These are phyloP conservation scores for Lasioglossum marginatum DNA, from an alignment of 2,888 invertebrate species.

Conservation along the genomic window DNA sequence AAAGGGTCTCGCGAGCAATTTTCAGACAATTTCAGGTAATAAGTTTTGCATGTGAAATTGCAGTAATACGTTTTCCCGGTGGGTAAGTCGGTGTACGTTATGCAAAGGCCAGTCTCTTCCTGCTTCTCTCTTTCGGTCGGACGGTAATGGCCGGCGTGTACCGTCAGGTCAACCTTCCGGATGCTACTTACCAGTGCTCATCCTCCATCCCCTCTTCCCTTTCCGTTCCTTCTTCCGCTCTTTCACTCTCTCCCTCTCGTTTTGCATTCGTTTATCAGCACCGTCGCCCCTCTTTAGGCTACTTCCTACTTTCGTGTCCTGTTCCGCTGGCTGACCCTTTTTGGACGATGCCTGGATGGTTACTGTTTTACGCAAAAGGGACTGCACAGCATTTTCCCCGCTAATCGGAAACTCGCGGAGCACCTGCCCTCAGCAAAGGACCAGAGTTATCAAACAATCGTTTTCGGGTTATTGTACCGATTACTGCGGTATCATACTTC, in stretches of 20 bases:
- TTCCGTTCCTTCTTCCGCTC: conserved; percentile 1
- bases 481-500: no score
- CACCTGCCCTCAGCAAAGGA: neutral
- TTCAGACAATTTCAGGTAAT: conserved; percentile 82
- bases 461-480: no score
- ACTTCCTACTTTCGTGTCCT: conserved; percentile 14
- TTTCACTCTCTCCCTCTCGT: conserved; percentile 32
- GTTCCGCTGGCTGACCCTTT: neutral
- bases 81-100: conserved; percentile 65
- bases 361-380: neutral
- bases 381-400: neutral
- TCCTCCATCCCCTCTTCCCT: conserved; percentile 43
- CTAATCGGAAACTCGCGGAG: neutral
- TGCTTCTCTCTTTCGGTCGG: conserved; percentile 34
- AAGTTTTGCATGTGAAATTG: conserved; percentile 82
- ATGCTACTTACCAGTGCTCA: conserved; percentile 60
- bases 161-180: conserved; percentile 58
- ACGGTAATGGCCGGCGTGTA: conserved; percentile 56
- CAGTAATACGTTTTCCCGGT: conserved; percentile 77
- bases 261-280: conserved; percentile 33
- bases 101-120: conserved; percentile 67
- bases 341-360: neutral
- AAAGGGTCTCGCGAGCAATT: conserved; percentile 71
- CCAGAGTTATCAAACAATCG: neutral
- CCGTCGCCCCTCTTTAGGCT: conserved; percentile 6